A percentile compares a stretch with the other conserved stretches of the same genome.
Conservation (phyloP, 2,797 vertebrate genomes). For the Manis pentadactyla region DNA sequence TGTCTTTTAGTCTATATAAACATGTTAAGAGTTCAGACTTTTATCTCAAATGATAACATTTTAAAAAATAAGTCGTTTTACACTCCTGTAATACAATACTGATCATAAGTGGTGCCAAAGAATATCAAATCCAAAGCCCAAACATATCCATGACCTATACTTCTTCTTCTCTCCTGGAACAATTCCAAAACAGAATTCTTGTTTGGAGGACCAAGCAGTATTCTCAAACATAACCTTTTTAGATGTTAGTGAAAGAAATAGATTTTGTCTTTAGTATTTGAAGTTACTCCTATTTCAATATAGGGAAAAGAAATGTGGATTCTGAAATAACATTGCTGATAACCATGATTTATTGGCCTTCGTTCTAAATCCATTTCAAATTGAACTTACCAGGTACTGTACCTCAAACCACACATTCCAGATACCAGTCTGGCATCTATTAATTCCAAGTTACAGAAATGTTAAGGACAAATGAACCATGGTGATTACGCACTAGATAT, state of each 20-base stretch:
- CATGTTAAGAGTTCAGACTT: neutral
- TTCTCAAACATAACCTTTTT: neutral
- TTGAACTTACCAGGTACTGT: neutral
- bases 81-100: neutral
- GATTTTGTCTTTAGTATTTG: neutral
- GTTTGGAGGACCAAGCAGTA: constrained; percentile 12
- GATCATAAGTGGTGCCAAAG: neutral
- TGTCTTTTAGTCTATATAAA: neutral
- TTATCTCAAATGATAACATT: neutral
- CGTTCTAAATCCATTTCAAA: neutral
- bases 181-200: constrained; percentile 41
- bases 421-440: neutral
- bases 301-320: neutral
- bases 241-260: neutral
- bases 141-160: neutral
- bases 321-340: neutral
- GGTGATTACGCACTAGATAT: neutral
- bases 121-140: constrained; percentile 16
- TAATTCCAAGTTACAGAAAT: constrained; percentile 34
- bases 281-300: neutral
- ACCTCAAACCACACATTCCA: neutral
- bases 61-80: constrained; percentile 29
- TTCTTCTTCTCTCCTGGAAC: neutral
- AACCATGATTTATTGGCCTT: neutral
- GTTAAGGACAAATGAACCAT: neutral